Evolutionary conservation across 2,888 invertebrate genomes (phyloP).

Genomic region (Serrognathus titanus): DNA sequence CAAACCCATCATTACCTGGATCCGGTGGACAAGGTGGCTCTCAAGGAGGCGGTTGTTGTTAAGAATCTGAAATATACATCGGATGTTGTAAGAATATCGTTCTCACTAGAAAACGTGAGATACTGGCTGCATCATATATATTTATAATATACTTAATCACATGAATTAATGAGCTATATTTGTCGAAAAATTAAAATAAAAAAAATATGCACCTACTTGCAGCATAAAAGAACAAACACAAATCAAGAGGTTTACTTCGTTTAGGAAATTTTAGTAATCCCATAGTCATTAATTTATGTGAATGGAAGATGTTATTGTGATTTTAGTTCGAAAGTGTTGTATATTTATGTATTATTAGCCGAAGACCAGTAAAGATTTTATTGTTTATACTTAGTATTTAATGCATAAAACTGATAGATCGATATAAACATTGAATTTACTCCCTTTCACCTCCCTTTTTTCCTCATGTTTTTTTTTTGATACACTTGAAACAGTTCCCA

Average conservation of each 20-base stretch:
- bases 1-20: slow-evolving; percentile 74
- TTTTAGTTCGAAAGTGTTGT: slow-evolving; percentile 32
- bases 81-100: slow-evolving; percentile 19
- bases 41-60: slow-evolving; percentile 90
- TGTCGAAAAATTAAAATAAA: not conserved
- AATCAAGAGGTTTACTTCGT: slow-evolving; percentile 4
- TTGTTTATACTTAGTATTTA: slow-evolving; percentile 3
- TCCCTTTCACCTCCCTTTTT: not conserved
- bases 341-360: slow-evolving; percentile 27
- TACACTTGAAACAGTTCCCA: not conserved
- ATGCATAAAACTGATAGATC: not conserved
- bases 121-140: slow-evolving; percentile 11
- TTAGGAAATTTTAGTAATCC: not conserved
- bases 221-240: slow-evolving; percentile 2
- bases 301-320: slow-evolving; percentile 29
- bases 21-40: slow-evolving; percentile 77
- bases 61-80: slow-evolving; percentile 44
- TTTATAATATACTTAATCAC: slow-evolving; percentile 9
- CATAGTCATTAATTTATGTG: slow-evolving; percentile 30
- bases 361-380: slow-evolving; percentile 7
- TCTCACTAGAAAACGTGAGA: slow-evolving; percentile 16
- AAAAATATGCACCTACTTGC: not conserved
- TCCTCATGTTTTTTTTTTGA: not conserved
- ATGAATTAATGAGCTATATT: slow-evolving; percentile 19
- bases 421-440: too few species aligned